Base-by-base conservation (phyloP, 2,797 vertebrate genomes). In the Buphagus erythrorhynchus region DNA sequence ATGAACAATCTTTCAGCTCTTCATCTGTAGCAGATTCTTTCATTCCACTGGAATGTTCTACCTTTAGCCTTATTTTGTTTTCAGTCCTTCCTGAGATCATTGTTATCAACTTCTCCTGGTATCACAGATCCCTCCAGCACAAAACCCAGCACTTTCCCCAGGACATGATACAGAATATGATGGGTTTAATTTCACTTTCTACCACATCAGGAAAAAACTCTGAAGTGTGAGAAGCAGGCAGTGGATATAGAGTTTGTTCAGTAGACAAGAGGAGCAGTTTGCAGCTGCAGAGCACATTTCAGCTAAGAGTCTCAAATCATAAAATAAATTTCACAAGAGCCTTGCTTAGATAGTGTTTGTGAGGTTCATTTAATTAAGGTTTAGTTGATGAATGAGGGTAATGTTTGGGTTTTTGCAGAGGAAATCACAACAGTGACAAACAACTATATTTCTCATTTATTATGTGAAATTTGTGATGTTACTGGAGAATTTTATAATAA, bases 271-370 rank as follows among this genome's bases (percentile, higher is more conserved):
- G 5, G n/a, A 86, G 5, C 19, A 26, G 69, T 62, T 79, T 89
- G 43, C 71, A 92, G 77, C 84, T 92, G 89, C 67, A 77, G 21
- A 93, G n/a, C 65, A 90, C 16, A 58, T 88, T 91, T 85, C 59
- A 82, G 52, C 51, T 42, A 28, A 79, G 26, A 19, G 14, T 54
- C 45, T 87, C 33, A 54, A 92, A 92, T 81, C 16, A 35, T 33
- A 38, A 90, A 90, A 82, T n/a, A 65, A 65, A 54, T 84, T 88
- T 66, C 69, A 75, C 8, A 49, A 69, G 14, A 91, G 31, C 31
- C 76, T 91, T 93, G 78, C 49, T 77, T 72, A 77, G 61, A 63
- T 0, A 67, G 9, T 17, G n/a, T 68, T 74, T 82, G 15, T 57
- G 52, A 74, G 13, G 38, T 46, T 73, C 77, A 86, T 77, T 93